These are phyloP conservation scores for Drosophila algonquin DNA, from an alignment of 2,888 invertebrate genomes.

Conservation along the genomic window DNA sequence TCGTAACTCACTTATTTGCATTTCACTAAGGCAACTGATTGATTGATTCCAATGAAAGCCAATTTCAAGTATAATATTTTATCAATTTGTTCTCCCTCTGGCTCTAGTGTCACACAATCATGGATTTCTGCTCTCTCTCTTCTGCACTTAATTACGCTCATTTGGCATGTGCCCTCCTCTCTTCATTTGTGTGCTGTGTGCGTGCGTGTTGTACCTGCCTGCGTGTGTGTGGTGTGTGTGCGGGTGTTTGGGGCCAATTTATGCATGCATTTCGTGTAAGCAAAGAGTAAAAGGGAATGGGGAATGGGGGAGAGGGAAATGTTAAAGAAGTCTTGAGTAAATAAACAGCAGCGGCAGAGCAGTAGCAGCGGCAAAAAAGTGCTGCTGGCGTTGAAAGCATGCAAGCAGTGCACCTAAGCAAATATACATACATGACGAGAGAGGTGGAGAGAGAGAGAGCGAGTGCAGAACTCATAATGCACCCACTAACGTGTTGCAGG, in stretches of 20 bases:
- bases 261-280: conserved; percentile 54
- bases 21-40: background rate
- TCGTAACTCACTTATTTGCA: background rate
- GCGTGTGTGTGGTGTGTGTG: conserved; percentile 7
- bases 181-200: conserved; percentile 41
- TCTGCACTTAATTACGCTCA: conserved; percentile 42
- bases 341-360: conserved; percentile 64
- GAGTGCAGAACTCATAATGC: conserved; percentile 56
- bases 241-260: conserved; percentile 58
- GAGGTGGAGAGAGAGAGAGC: background rate
- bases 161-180: conserved; percentile 53
- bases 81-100: background rate
- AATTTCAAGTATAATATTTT: too few species aligned
- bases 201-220: conserved; percentile 13
- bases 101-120: conserved; percentile 1
- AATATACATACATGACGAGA: conserved; percentile 40
- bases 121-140: conserved; percentile 2
- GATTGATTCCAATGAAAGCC: background rate
- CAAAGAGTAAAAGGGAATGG: conserved; percentile 44
- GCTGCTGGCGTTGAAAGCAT: conserved; percentile 75
- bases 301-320: conserved; percentile 47
- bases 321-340: conserved; percentile 74
- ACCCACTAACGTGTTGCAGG: conserved; percentile 51
- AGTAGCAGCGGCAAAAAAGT: conserved; percentile 55
- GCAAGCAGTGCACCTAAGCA: conserved; percentile 71